phyloP scores from a whole-genome alignment of 2,888 invertebrate genomes.

The Oscheius onirici region DNA sequence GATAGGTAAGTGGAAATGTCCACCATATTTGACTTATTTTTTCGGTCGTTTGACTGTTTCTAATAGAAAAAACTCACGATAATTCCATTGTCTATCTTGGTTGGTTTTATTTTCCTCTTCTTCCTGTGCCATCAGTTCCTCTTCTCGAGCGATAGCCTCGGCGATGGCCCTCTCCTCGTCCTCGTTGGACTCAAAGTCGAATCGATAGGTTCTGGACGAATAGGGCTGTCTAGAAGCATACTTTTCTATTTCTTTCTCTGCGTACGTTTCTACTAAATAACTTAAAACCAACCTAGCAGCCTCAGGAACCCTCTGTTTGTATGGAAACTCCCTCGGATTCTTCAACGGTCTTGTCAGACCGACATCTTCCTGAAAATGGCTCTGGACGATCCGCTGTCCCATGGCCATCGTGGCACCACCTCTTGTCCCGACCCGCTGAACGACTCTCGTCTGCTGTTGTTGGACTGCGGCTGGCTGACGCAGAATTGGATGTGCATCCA shows the following conservation, averaged over 20 bases:
- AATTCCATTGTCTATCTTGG: constrained; percentile 25
- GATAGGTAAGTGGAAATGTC: too few relatives aligned
- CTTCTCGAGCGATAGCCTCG: constrained; percentile 55
- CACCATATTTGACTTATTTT: too few relatives aligned
- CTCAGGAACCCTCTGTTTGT: too few relatives aligned
- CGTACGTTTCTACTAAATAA: too few relatives aligned
- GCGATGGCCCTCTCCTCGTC: constrained; percentile 61
- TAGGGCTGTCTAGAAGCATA: constrained; percentile 24
- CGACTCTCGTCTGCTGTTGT: neutral
- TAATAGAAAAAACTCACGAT: constrained; percentile 23
- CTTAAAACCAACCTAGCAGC: too few relatives aligned
- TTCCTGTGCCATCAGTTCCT: constrained; percentile 34
- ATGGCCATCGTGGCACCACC: constrained; percentile 44
- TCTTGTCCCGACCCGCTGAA: constrained; percentile 30
- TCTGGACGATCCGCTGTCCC: constrained; percentile 33
- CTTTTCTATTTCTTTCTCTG: too few relatives aligned
- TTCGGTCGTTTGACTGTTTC: too few relatives aligned
- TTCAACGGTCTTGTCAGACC: too few relatives aligned
- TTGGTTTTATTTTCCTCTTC: constrained; percentile 32
- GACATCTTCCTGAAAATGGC: too few relatives aligned
- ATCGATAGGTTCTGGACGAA: constrained; percentile 34
- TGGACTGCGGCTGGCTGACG: neutral
- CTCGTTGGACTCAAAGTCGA: constrained; percentile 59
- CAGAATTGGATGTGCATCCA: neutral
- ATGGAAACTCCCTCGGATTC: too few relatives aligned